A percentile compares a stretch with the other conserved stretches of the same genome.
phyloP scores from a whole-genome alignment of 2,797 vertebrate species.

The Astyanax mexicanus region DNA sequence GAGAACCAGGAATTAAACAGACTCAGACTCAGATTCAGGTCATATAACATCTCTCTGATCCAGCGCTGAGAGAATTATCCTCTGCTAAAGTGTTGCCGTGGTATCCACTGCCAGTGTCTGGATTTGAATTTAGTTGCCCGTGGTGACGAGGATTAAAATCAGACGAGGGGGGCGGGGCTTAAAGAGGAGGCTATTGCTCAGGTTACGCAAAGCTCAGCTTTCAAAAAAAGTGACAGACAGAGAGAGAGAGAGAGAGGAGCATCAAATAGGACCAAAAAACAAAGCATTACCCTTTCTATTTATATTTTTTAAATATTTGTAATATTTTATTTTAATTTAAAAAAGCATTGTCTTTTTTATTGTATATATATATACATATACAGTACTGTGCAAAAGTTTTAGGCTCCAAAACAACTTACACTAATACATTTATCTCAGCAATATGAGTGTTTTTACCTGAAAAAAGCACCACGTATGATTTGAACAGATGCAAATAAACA shows the following conservation, averaged over 20 bases:
- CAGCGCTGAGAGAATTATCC: slow-evolving; percentile 27
- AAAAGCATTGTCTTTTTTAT: too few species aligned
- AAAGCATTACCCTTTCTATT: too few species aligned
- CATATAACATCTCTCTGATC: slow-evolving; percentile 18
- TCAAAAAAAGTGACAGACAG: slow-evolving; percentile 21
- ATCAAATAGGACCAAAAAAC: neutral
- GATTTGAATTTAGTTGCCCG: slow-evolving; percentile 64
- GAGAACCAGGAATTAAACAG: slow-evolving; percentile 21
- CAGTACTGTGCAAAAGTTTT: too few species aligned
- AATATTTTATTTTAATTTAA: too few species aligned
- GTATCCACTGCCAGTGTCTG: slow-evolving; percentile 59
- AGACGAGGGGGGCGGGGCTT: slow-evolving; percentile 11
- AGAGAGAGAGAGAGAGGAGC: too few species aligned
- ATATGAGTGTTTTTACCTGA: too few species aligned
- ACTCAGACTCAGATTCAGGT: slow-evolving; percentile 24
- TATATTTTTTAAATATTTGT: too few species aligned
- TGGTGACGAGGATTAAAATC: slow-evolving; percentile 54
- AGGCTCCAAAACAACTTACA: too few species aligned
- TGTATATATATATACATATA: too few species aligned
- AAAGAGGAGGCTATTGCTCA: slow-evolving; percentile 35
- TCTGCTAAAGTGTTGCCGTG: slow-evolving; percentile 58
- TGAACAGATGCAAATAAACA: too few species aligned
- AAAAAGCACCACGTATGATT: too few species aligned
- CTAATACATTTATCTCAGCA: too few species aligned
- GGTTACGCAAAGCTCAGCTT: neutral